A percentile compares a stretch with the other conserved stretches of the same genome.
These are phyloP conservation scores for Leucophora obtusa DNA, from an alignment of 2,888 invertebrate species.

Conservation along the genomic window DNA sequence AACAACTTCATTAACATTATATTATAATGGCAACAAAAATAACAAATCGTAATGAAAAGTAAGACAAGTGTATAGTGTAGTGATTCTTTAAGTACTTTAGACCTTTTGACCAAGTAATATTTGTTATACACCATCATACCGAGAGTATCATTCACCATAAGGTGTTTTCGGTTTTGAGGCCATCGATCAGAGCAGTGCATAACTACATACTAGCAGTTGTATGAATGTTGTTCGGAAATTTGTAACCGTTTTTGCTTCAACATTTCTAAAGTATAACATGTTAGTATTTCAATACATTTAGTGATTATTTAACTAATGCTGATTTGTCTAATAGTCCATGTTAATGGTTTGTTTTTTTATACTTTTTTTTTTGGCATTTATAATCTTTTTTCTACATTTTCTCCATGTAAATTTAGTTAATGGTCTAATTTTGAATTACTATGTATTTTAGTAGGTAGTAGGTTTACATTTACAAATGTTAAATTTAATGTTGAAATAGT, in stretches of 20 bases:
- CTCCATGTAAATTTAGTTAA: conserved; percentile 11
- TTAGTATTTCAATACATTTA: conserved; percentile 34
- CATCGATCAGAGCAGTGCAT: conserved; percentile 52
- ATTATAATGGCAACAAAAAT: conserved; percentile 24
- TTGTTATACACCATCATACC: conserved; percentile 5
- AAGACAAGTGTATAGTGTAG: conserved; percentile 56
- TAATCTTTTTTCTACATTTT: conserved; percentile 11
- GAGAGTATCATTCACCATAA: conserved; percentile 23
- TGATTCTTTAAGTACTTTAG: conserved; percentile 64
- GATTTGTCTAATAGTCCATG: conserved; percentile 58
- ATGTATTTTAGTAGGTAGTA: conserved; percentile 5
- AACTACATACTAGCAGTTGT: neutral
- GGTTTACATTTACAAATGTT: neutral
- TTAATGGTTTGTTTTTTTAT: conserved; percentile 35
- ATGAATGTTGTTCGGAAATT: conserved; percentile 22
- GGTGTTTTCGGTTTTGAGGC: conserved; percentile 54
- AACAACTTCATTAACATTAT: conserved; percentile 26
- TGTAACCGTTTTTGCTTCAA: conserved; percentile 22
- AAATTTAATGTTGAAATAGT: no score
- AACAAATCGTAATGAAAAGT: conserved; percentile 38
- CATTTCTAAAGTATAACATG: conserved; percentile 35
- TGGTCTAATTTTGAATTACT: conserved; percentile 35
- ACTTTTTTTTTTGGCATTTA: conserved; percentile 33
- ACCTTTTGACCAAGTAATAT: conserved; percentile 63
- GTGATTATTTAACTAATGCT: conserved; percentile 54